Base-by-base conservation (phyloP, 2,888 invertebrate species). In the Oasisia sp. region DNA sequence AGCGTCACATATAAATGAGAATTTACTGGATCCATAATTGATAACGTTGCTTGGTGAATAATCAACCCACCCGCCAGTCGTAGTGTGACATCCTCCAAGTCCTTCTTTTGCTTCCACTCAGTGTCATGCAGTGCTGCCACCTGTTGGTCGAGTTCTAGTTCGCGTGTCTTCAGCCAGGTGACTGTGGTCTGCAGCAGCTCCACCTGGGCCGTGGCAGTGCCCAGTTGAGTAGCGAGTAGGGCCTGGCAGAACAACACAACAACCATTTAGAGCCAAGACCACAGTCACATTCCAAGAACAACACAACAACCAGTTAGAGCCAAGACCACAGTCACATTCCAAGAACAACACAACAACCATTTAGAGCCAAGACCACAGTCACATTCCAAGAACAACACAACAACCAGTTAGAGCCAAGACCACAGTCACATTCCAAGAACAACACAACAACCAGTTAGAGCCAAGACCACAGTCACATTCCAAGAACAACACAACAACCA, bases 101-200 rank as follows among this genome's bases (percentile, higher is more conserved):
- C 95, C 9, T 95, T 95, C 56, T 93, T 93, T 11, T 94, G 93
- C n/a, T 92, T 92, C 44, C 94, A 92, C 0, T 94, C 93, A 44
- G 93, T 93, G 90, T 94, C 94, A 11, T 93, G 93, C 0, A 94
- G 93, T n/a, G 93, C 92, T 58, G 94, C 94, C 3, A 96, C 92
- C 92, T 95, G 95, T 74, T 95, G 95, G 45, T 94, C 93, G 0
- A 95, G 93, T 92, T 95, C 95, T 50, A 94, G 93, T 91, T 96
- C 96, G 27, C 94, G 94, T 93, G 95, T 95, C 91, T 95, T 94
- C 44, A 95, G 92, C 12, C 94, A 93, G 5, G 94, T 93, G 9
- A 95, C 92, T 92, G 96, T 95, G 91, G 95, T 93, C 92, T 96
- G 96, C 44, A 95, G 92, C 2, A 93, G 93, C 89, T 95, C 95